Evolutionary conservation across 2,797 vertebrate species (phyloP), one percentile per base, ranked within the genome.

Genomic region (Poecile montanus): DNA sequence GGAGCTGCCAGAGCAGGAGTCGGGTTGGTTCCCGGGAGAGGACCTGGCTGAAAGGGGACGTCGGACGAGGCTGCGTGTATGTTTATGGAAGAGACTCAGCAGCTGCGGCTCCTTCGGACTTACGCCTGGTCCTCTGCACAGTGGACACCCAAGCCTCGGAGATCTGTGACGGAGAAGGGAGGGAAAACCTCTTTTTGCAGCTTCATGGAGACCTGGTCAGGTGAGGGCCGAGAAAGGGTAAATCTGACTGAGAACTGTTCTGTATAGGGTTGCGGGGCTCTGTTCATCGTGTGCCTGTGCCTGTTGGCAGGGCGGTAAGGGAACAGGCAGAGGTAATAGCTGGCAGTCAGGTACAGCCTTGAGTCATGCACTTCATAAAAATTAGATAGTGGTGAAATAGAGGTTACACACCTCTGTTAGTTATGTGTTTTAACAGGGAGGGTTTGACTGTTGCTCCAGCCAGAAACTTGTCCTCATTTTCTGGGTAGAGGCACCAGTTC

Each of bases 131-230:
- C 85, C 98, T 99, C 27, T 99, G 99, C 95, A 99, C 99, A 15
- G 99, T 98, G 86, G 98, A 97, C 73, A 99, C 99, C 40, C 98
- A 98, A 0, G 98, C 98, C 16, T 98, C 99, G 25, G 99, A 99
- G 97, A 98, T 99, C 68, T 99, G 99, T 32, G 96, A 98, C 66
- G 98, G 99, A 96, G 98, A 98, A 72, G 98, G 98, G 8, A 98
- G 97, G 88, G 97, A 98, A 54, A 98, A 97, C 68, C 98, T 99
- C 73, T 99, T 99, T 67, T 93, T 99, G 91, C 99, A 99, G 91
- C 98, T 99, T 84, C 99, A 99, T 4, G 99, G 99, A 96, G 99
- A 99, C 96, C 97, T 99, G 48, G 97, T 99, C 98, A 99, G 99
- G 99, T 99, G 97, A 96, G 97, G 17, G 42, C 36, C 15, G 65